A percentile compares a stretch with the other conserved stretches of the same genome.
These are phyloP conservation scores for Cecropterus lyciades DNA, from an alignment of 1,140 invertebrate species.

Conservation along the genomic window DNA sequence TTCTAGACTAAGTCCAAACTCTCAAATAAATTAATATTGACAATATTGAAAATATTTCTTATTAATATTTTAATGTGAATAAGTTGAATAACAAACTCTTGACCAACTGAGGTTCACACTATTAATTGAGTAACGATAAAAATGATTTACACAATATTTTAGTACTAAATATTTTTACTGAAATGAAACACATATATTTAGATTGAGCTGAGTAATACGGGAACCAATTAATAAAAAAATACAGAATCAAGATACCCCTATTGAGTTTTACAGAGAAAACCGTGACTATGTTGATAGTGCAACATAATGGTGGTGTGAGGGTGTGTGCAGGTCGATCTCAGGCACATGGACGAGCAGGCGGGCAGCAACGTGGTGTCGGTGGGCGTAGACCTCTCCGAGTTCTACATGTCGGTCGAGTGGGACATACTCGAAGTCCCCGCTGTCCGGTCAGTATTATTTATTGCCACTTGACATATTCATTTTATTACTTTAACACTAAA, in stretches of 20 bases:
- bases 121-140: too few relatives aligned
- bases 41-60: too few relatives aligned
- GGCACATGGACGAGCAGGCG: slow-evolving; percentile 93
- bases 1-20: background rate
- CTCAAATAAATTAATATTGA: background rate
- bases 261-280: background rate
- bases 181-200: too few relatives aligned
- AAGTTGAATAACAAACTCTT: background rate
- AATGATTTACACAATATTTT: too few relatives aligned
- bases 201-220: too few relatives aligned
- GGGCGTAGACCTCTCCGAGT: slow-evolving; percentile 96
- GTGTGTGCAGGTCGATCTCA: slow-evolving; percentile 91
- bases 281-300: slow-evolving; percentile 7
- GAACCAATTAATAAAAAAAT: too few relatives aligned
- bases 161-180: too few relatives aligned
- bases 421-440: slow-evolving; percentile 98
- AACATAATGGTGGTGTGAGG: slow-evolving; percentile 42
- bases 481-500: too few relatives aligned
- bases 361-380: slow-evolving; percentile 93
- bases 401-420: slow-evolving; percentile 99
- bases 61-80: too few relatives aligned
- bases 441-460: slow-evolving; percentile 87
- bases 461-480: background rate
- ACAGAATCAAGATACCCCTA: background rate
- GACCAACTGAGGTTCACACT: too few relatives aligned